Evolutionary conservation across 2,113 vertebrate genomes (phyloP), one percentile per base, ranked within the genome.

Genomic region (Hippocampus guttulatus): DNA sequence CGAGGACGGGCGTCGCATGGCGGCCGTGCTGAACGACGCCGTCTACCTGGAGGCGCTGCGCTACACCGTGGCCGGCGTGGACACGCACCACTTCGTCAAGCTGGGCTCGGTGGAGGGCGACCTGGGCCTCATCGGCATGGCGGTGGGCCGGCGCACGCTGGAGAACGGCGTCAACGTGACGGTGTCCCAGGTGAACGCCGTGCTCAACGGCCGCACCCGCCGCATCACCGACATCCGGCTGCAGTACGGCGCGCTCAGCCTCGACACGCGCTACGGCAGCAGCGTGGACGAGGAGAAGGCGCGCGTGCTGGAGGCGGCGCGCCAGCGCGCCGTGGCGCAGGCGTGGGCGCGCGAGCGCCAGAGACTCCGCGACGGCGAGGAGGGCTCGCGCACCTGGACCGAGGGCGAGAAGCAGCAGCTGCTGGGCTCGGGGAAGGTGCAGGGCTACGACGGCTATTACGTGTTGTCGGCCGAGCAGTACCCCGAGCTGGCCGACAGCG

Each of bases 151-250:
- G 30, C 93, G 96, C 75, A 98, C 96, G 62, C 92, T 98, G 68
- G 98, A 99, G 88, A 98, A 95, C 0, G 97, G 98, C 0, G 94
- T 98, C 75, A 99, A 99, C 0, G 96, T 97, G 84, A 98, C 97
- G 0, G 97, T 99, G 85, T 95, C 96, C 25, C 97, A 98, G 90
- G 94, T 98, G 82, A 99, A 98, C 90, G 92, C 95, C 1, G 91
- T 97, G 83, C 91, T 98, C 12, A 91, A 85, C 1, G 94, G 96
- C 78, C 95, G 97, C 93, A 95, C 96, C 92, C 95, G 96, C 91
- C 96, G 96, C 85, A 97, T 97, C 82, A 99, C 97, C 0, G 97
- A 99, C 88, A 93, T 99, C 82, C 94, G 93, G 90, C 93, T 99
- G 62, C 95, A 98, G 77, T 89, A 94, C 0, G 93, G 95, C 0